Percentiles rank a stretch among this genome's conserved stretches.
These are phyloP conservation scores for Diarsia mendica DNA, from an alignment of 2,888 invertebrate genomes.

Conservation along the genomic window DNA sequence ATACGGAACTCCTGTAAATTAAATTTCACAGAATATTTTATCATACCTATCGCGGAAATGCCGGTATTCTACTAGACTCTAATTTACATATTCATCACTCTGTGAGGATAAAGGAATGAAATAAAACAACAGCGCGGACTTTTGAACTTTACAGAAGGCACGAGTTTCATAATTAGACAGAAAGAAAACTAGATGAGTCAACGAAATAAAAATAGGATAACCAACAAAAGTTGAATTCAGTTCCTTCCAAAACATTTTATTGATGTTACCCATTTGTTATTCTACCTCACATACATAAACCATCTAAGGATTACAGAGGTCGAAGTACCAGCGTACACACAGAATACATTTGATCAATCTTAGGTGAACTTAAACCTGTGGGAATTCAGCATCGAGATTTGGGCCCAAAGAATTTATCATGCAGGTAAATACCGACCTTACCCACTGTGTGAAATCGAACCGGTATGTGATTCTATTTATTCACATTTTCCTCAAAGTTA, in stretches of 20 bases:
- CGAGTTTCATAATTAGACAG: conserved; percentile 54
- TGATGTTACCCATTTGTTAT: conserved; percentile 47
- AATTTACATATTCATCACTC: conserved; percentile 74
- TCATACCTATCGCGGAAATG: conserved; percentile 58
- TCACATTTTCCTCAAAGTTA: conserved; percentile 40
- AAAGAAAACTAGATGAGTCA: conserved; percentile 33
- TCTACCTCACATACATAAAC: conserved; percentile 54
- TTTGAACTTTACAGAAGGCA: conserved; percentile 53
- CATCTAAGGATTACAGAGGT: conserved; percentile 53
- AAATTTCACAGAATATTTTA: conserved; percentile 63
- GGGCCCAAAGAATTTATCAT: conserved; percentile 48
- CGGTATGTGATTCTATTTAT: conserved; percentile 25
- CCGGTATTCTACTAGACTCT: conserved; percentile 63
- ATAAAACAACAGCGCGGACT: conserved; percentile 65
- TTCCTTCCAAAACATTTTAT: conserved; percentile 36
- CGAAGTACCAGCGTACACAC: conserved; percentile 39
- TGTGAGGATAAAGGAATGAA: conserved; percentile 66
- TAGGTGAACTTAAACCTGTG: conserved; percentile 56
- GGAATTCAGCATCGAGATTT: conserved; percentile 50
- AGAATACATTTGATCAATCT: conserved; percentile 62
- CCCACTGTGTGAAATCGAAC: conserved; percentile 30
- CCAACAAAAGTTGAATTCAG: conserved; percentile 15
- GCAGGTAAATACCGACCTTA: conserved; percentile 28
- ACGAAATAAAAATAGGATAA: conserved; percentile 31
- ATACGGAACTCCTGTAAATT: conserved; percentile 61